A percentile compares a stretch with the other conserved stretches of the same genome.
Evolutionary conservation across 2,888 invertebrate genomes (phyloP).

Genomic region (Amphimallon solstitiale): DNA sequence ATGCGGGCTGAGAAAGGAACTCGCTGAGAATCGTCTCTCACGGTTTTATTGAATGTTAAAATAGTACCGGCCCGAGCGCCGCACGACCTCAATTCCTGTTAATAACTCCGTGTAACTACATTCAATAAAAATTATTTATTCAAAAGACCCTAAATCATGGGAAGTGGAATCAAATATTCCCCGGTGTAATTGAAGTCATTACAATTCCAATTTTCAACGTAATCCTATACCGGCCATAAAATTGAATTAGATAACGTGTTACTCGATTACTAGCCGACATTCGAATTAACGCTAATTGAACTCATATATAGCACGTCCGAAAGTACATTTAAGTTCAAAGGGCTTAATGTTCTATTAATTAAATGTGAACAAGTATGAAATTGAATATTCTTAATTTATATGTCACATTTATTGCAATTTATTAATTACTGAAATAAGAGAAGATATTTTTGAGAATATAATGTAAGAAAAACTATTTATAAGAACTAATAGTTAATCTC

Average conservation of each 20-base stretch:
- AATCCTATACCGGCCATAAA: conserved; percentile 31
- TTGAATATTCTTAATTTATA: no score
- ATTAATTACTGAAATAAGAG: no score
- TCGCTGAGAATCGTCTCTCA: not conserved
- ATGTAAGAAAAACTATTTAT: no score
- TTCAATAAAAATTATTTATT: conserved; percentile 29
- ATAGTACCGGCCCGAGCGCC: not conserved
- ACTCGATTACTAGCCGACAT: conserved; percentile 24
- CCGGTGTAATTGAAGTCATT: conserved; percentile 33
- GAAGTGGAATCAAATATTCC: not conserved
- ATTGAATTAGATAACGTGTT: conserved; percentile 36
- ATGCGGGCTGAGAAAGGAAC: conserved; percentile 17
- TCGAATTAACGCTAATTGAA: conserved; percentile 32
- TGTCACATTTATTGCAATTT: no score
- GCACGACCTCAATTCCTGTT: conserved; percentile 5
- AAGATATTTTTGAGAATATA: no score
- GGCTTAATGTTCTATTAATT: not conserved
- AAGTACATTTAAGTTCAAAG: conserved; percentile 8
- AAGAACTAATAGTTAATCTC: no score
- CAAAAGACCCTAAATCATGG: not conserved
- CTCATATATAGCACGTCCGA: not conserved
- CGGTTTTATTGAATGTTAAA: conserved; percentile 27
- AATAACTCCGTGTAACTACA: not conserved
- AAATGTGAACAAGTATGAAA: no score
- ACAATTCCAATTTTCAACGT: conserved; percentile 33